Evolutionary conservation across 2,113 vertebrate species (phyloP).

Genomic region (Neodontobutis hainanensis): DNA sequence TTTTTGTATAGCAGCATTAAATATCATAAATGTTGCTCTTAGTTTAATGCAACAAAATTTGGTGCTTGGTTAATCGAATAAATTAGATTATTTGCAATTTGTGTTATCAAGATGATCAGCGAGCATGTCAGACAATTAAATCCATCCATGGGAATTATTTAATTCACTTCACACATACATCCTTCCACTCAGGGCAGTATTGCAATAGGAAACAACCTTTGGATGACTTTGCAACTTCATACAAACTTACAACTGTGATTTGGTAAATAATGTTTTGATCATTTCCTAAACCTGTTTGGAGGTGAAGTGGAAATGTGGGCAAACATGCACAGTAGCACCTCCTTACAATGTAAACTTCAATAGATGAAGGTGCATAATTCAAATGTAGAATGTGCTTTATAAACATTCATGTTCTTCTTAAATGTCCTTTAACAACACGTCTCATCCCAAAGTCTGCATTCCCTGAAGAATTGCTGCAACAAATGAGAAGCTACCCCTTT

Average conservation of each 20-base stretch:
- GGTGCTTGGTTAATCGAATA: neutral
- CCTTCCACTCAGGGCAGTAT: conserved; percentile 6
- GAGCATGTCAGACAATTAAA: conserved; percentile 11
- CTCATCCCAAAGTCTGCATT: conserved; percentile 6
- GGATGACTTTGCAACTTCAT: neutral
- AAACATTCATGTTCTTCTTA: conserved; percentile 2
- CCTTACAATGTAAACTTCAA: no score
- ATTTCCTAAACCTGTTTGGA: neutral
- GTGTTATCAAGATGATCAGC: conserved; percentile 1
- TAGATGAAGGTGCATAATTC: neutral
- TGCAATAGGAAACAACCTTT: conserved; percentile 27
- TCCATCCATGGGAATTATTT: conserved; percentile 10
- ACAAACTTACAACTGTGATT: neutral
- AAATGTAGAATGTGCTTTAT: neutral
- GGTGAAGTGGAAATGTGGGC: conserved; percentile 20
- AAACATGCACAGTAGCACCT: no score
- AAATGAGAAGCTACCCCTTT: neutral
- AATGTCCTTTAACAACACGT: conserved; percentile 15
- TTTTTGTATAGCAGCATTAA: no score
- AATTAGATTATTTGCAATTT: neutral
- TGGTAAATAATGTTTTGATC: conserved; percentile 6
- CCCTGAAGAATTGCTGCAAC: neutral
- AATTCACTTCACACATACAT: conserved; percentile 1
- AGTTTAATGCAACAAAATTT: neutral
- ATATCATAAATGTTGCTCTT: no score